Base-by-base conservation (phyloP, 1,140 invertebrate species). In the Heliothis virescens region DNA sequence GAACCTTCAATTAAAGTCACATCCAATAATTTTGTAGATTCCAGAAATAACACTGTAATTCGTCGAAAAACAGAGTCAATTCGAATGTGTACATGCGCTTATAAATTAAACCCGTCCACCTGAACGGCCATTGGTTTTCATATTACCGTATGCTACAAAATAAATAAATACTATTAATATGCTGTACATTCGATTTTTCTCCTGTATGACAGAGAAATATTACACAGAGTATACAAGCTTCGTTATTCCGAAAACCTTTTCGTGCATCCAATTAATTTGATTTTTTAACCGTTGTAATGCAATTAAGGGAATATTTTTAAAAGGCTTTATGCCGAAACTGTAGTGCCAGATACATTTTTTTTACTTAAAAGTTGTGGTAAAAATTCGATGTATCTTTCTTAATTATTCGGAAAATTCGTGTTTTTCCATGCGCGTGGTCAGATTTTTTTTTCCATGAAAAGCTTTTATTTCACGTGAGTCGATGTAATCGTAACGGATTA, bases 111-210 rank as follows among this genome's bases (percentile, higher is more conserved):
- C 47, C 41, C 7, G 7, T 15, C 15, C 53, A 62, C 65, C 67
- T 67, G 81, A 50, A 79, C 67, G 77, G 65, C 82, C 57, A 74
- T 79, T 81, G 82, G 80, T 81, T 77, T 81, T 59, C 79, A 77
- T 79, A 81, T 83, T 83, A 72, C 79, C 71, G 57, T 82, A 26
- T 83, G 77, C 65, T 71, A 74, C 71, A 82, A 57, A 85, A 85
- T 82, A 82, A 85, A 81, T 82, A 85, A 85, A 82, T 82, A 82
- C 81, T 72, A 79, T 85, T 82, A 82, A 80, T 80, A 80, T 60
- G 60, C 62, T 34, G 72, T 74, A 72, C 60, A 63, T 59, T 65
- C 71, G 60, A 74, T 75, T 80, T 74, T 67, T 69, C 75, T 78
- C 62, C 55, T 52, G 52, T 26, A 57, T 78, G 47, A 77, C 59